Evolutionary conservation across 2,797 vertebrate species (phyloP).

Genomic region (Cirrhinus mrigala): DNA sequence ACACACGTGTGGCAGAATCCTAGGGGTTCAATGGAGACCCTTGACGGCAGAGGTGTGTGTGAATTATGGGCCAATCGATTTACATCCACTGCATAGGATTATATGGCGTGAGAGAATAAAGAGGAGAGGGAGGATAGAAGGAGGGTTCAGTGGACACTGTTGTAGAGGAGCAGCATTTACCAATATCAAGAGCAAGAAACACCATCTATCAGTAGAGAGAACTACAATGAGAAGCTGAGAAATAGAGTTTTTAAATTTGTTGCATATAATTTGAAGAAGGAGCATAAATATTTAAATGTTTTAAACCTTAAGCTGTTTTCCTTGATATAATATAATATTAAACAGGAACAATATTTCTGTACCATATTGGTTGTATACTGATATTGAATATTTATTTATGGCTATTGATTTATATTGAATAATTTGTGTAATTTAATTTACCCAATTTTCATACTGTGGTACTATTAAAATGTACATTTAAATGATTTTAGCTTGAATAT

Average conservation of each 20-base stretch:
- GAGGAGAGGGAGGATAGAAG: neutral
- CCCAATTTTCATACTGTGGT: no score
- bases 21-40: slow-evolving; percentile 58
- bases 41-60: slow-evolving; percentile 48
- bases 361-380: neutral
- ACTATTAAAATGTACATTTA: neutral
- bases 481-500: neutral
- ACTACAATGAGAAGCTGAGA: neutral
- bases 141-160: slow-evolving; percentile 4
- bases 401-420: neutral
- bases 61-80: slow-evolving; percentile 63
- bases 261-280: neutral
- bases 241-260: neutral
- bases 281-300: neutral
- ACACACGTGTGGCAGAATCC: slow-evolving; percentile 34
- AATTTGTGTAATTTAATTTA: neutral
- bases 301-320: neutral
- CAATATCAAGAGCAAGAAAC: slow-evolving; percentile 41
- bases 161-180: slow-evolving; percentile 18
- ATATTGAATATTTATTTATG: neutral
- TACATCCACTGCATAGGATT: slow-evolving; percentile 51
- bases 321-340: neutral
- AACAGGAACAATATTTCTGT: neutral
- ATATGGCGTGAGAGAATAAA: slow-evolving; percentile 39
- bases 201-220: slow-evolving; percentile 12